Evolutionary conservation across 2,888 invertebrate genomes (phyloP).

Genomic region (Ophion obscuratus): DNA sequence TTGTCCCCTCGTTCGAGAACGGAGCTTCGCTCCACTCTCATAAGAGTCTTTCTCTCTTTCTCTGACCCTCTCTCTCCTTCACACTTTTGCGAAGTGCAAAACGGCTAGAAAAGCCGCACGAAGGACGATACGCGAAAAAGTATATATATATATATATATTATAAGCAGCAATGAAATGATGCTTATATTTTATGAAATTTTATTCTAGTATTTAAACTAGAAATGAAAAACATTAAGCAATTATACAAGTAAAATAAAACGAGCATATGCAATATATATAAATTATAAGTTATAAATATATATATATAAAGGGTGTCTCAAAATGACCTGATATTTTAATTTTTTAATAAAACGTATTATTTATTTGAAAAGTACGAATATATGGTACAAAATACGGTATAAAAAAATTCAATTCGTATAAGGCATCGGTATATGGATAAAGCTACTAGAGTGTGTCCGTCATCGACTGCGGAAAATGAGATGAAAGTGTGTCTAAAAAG

Average conservation of each 20-base stretch:
- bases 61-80: constrained; percentile 15
- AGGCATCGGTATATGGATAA: not conserved
- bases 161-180: too few relatives aligned
- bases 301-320: too few relatives aligned
- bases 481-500: not conserved
- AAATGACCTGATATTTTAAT: too few relatives aligned
- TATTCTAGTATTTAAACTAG: too few relatives aligned
- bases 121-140: constrained; percentile 41
- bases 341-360: too few relatives aligned
- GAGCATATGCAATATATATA: too few relatives aligned
- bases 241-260: too few relatives aligned
- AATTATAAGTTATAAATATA: too few relatives aligned
- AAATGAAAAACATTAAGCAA: too few relatives aligned
- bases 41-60: constrained; percentile 39
- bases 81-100: constrained; percentile 37
- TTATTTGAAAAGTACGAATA: too few relatives aligned
- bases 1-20: constrained; percentile 51
- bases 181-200: too few relatives aligned
- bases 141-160: not conserved
- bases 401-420: constrained; percentile 37
- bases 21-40: constrained; percentile 36
- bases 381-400: too few relatives aligned
- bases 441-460: not conserved
- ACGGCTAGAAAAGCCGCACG: constrained; percentile 4
- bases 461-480: not conserved